These are phyloP conservation scores for Cactoblastis cactorum DNA, from an alignment of 2,888 invertebrate genomes.

Conservation along the genomic window DNA sequence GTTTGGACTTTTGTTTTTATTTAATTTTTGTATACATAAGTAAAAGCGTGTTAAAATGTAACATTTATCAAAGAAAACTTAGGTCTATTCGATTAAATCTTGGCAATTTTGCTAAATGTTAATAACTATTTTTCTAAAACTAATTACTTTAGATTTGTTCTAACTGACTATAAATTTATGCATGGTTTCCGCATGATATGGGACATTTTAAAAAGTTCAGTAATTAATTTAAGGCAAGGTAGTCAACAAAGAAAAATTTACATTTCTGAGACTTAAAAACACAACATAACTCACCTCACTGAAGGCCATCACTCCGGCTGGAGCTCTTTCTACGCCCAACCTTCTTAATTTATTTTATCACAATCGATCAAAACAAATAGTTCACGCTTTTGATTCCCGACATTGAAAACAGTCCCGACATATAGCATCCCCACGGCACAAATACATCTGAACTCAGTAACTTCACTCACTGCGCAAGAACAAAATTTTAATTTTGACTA, in stretches of 20 bases:
- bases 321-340: slow-evolving; percentile 77
- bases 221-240: slow-evolving; percentile 12
- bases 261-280: slow-evolving; percentile 16
- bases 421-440: slow-evolving; percentile 74
- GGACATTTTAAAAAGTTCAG: slow-evolving; percentile 24
- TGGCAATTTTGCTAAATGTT: no score
- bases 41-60: no score
- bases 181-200: slow-evolving; percentile 3
- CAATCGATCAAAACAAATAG: slow-evolving; percentile 77
- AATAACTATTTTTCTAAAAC: no score
- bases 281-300: slow-evolving; percentile 82
- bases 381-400: slow-evolving; percentile 76
- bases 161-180: background rate
- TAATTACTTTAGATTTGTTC: no score
- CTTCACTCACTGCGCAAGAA: slow-evolving; percentile 78
- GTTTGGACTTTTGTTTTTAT: background rate
- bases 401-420: slow-evolving; percentile 77
- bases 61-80: no score
- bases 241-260: slow-evolving; percentile 25
- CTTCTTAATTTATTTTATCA: slow-evolving; percentile 69
- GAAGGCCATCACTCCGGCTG: slow-evolving; percentile 86
- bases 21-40: no score
- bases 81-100: no score
- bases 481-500: slow-evolving; percentile 73
- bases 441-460: slow-evolving; percentile 74